phyloP scores from a whole-genome alignment of 2,888 invertebrate species.

The Neoitamus cyanurus region DNA sequence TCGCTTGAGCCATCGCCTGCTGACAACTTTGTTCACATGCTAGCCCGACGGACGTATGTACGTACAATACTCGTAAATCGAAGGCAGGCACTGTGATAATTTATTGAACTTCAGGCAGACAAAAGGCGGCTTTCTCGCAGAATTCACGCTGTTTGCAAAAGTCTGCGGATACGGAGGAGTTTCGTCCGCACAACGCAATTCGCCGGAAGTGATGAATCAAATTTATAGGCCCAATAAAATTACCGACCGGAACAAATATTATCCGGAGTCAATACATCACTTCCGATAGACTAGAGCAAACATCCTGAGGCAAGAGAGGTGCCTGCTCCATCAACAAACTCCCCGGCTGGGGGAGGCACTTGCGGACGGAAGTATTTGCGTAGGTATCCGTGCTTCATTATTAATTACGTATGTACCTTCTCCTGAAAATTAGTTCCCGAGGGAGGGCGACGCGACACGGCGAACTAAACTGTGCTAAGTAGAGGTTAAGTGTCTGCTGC shows the following conservation, averaged over 20 bases:
- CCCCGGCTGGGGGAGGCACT: background rate
- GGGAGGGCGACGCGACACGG: background rate
- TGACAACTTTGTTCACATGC: background rate
- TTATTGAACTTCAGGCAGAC: background rate
- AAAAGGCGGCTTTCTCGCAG: background rate
- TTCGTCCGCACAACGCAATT: background rate
- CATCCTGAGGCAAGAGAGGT: background rate
- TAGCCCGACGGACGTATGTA: background rate
- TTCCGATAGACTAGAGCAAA: background rate
- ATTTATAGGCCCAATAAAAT: conserved; percentile 15
- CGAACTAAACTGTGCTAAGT: background rate
- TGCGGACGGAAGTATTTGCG: background rate
- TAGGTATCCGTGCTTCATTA: background rate
- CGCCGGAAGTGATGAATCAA: conserved; percentile 2
- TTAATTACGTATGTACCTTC: background rate
- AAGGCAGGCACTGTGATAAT: background rate
- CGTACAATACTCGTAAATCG: background rate
- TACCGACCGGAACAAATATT: background rate
- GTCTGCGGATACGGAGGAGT: background rate
- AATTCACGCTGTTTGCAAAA: background rate
- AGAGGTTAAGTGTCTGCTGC: background rate
- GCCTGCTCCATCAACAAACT: background rate
- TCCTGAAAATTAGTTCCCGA: background rate
- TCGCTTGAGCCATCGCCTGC: background rate
- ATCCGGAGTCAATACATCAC: conserved; percentile 2